These are phyloP conservation scores for Globia sparganii DNA, from an alignment of 2,888 invertebrate genomes.

Conservation along the genomic window DNA sequence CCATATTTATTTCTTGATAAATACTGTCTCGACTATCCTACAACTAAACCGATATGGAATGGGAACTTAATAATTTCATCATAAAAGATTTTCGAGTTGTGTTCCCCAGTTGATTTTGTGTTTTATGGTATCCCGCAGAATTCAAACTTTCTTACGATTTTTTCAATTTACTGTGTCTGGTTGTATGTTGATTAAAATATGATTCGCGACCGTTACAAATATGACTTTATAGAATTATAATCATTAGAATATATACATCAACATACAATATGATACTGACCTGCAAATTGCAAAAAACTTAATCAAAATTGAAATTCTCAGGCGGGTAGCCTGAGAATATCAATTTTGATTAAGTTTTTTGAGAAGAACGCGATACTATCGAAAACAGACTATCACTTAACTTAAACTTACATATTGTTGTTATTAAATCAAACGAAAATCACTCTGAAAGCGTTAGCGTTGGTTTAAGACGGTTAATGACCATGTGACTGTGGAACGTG, in stretches of 20 bases:
- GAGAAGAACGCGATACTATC: constrained; percentile 2
- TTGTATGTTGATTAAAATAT: no score
- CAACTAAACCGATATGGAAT: background rate
- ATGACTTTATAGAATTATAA: no score
- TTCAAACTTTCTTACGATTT: no score
- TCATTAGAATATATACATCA: no score
- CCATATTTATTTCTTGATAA: background rate
- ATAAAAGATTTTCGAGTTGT: background rate
- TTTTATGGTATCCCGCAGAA: no score
- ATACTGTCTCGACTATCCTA: background rate
- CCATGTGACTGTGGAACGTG: constrained; percentile 28
- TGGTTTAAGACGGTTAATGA: constrained; percentile 45
- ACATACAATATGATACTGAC: no score
- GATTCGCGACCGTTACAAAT: no score
- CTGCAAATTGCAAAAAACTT: no score
- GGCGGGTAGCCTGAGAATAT: no score
- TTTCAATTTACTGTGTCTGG: no score
- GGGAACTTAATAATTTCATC: background rate
- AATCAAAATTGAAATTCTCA: no score
- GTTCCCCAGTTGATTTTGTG: background rate
- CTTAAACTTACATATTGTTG: background rate
- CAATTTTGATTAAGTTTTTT: no score
- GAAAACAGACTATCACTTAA: constrained; percentile 5
- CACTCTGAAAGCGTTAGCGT: constrained; percentile 61
- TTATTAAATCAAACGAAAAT: constrained; percentile 53